These are phyloP conservation scores for Lepetodrilus schrolli DNA, from an alignment of 2,888 invertebrate genomes.

Conservation along the genomic window DNA sequence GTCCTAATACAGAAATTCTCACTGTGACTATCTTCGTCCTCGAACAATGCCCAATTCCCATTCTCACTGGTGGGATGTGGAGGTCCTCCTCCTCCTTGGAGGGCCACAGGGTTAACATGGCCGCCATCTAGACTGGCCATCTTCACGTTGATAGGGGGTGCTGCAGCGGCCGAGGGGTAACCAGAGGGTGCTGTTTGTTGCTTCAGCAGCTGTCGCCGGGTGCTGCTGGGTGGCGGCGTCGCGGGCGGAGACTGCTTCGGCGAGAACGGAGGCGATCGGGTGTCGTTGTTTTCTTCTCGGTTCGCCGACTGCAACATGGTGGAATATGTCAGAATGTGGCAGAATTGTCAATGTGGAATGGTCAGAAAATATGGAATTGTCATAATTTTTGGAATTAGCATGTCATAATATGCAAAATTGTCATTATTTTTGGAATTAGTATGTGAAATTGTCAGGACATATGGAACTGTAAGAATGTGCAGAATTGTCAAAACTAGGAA, in stretches of 20 bases:
- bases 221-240: constrained; percentile 44
- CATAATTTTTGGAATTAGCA: too few relatives aligned
- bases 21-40: constrained; percentile 69
- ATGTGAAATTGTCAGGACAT: too few relatives aligned
- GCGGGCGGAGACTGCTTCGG: constrained; percentile 54
- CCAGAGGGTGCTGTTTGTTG: constrained; percentile 48
- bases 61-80: constrained; percentile 47
- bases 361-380: too few relatives aligned
- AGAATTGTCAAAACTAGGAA: too few relatives aligned
- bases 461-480: too few relatives aligned
- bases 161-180: constrained; percentile 30
- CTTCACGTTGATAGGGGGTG: neutral
- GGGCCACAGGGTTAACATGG: constrained; percentile 47
- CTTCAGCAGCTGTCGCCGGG: constrained; percentile 39
- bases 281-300: constrained; percentile 56
- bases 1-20: too few relatives aligned
- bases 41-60: constrained; percentile 69
- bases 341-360: too few relatives aligned
- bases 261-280: constrained; percentile 59
- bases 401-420: too few relatives aligned
- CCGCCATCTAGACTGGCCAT: constrained; percentile 36
- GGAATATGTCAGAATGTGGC: too few relatives aligned
- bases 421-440: too few relatives aligned
- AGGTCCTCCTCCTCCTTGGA: constrained; percentile 36
- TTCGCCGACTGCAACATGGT: constrained; percentile 39